Percentiles rank a stretch among this genome's conserved stretches.
Conservation (phyloP, 2,113 vertebrate genomes). For the Rana temporaria region DNA sequence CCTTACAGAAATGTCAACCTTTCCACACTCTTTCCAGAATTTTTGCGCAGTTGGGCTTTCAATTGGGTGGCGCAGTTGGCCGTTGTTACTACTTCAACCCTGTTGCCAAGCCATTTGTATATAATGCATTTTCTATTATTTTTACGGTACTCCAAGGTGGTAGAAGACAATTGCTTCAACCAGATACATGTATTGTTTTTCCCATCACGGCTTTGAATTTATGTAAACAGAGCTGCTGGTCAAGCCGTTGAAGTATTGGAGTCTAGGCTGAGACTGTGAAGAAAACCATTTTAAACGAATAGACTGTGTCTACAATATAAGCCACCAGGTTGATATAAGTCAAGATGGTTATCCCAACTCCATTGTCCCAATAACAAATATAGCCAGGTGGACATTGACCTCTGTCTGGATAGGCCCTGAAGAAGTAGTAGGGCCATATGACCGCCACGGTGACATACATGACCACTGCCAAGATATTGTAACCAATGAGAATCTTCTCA, state of each 20-base stretch:
- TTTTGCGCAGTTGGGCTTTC: no score
- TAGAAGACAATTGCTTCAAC: no score
- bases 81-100: no score
- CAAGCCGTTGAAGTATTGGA: neutral
- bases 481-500: constrained; percentile 75
- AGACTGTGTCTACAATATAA: constrained; percentile 81
- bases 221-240: no score
- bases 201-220: no score
- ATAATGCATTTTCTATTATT: no score
- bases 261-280: constrained; percentile 61
- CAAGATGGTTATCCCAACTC: constrained; percentile 77
- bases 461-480: constrained; percentile 77
- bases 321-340: constrained; percentile 81
- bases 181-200: no score
- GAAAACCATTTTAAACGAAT: constrained; percentile 80
- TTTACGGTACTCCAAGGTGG: no score
- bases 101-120: no score
- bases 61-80: no score
- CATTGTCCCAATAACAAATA: constrained; percentile 62
- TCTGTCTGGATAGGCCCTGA: neutral
- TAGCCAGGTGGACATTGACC: fast-evolving
- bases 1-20: no score
- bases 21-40: no score
- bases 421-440: constrained; percentile 85
- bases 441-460: constrained; percentile 82